phyloP scores from a whole-genome alignment of 2,888 invertebrate genomes.

The Seladonia tumulorum region DNA sequence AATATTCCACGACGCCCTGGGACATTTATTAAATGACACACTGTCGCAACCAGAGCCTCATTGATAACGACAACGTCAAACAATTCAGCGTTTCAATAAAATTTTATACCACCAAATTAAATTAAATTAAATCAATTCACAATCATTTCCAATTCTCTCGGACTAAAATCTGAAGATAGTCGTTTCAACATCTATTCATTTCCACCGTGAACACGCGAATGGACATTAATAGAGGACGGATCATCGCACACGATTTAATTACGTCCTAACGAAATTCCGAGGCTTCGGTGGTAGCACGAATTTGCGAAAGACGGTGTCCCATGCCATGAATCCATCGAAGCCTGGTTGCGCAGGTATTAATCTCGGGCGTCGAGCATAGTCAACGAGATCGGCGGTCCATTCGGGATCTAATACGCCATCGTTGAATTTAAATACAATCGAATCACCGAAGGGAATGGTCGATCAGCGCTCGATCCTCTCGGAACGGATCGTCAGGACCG shows the following conservation, averaged over 20 bases:
- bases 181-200: too few species aligned
- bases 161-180: too few species aligned
- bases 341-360: background rate
- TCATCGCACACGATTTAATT: background rate
- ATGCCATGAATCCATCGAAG: background rate
- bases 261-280: background rate
- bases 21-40: background rate
- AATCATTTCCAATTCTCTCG: too few species aligned
- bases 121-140: too few species aligned
- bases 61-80: background rate
- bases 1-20: background rate
- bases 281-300: background rate
- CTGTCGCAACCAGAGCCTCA: background rate
- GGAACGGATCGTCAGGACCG: slow-evolving; percentile 4
- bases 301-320: background rate
- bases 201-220: too few species aligned
- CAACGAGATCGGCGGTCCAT: background rate
- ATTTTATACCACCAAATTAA: too few species aligned
- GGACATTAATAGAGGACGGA: background rate
- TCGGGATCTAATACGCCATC: background rate
- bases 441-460: slow-evolving; percentile 11
- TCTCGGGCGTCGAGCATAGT: background rate
- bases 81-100: background rate
- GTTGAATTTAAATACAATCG: slow-evolving; percentile 13
- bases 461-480: background rate